Conservation (phyloP, 2,113 vertebrate species). For the Psephotus haematonotus region DNA sequence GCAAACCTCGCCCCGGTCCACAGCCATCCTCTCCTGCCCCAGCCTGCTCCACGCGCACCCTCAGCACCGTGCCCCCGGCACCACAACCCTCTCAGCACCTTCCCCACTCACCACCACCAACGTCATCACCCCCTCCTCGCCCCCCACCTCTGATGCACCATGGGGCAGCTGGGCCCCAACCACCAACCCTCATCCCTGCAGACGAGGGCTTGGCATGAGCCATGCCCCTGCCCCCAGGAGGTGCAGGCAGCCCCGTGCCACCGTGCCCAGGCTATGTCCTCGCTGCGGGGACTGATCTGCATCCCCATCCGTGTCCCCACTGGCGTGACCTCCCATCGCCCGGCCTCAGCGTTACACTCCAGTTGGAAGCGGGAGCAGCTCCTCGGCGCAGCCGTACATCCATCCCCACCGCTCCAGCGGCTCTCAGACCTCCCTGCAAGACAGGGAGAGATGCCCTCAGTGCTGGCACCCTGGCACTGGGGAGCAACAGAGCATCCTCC, state of each 20-base stretch:
- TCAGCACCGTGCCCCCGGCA: background rate
- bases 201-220: background rate
- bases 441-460: background rate
- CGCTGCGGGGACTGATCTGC: background rate
- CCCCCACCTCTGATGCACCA: background rate
- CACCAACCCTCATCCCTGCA: accelerated
- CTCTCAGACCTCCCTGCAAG: constrained; percentile 66
- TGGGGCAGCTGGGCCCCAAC: background rate
- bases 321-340: background rate
- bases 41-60: background rate
- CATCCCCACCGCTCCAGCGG: background rate
- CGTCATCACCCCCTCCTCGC: background rate
- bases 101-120: background rate
- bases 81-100: background rate
- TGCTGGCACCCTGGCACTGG: accelerated
- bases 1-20: background rate
- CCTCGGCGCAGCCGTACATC: background rate
- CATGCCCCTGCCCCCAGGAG: background rate
- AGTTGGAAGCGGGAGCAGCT: background rate
- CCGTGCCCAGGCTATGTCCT: background rate
- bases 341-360: background rate
- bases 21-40: background rate
- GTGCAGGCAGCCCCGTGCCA: background rate
- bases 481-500: background rate
- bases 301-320: background rate